Evolutionary conservation across 2,113 vertebrate genomes (phyloP).

Genomic region (Oceanites oceanicus): DNA sequence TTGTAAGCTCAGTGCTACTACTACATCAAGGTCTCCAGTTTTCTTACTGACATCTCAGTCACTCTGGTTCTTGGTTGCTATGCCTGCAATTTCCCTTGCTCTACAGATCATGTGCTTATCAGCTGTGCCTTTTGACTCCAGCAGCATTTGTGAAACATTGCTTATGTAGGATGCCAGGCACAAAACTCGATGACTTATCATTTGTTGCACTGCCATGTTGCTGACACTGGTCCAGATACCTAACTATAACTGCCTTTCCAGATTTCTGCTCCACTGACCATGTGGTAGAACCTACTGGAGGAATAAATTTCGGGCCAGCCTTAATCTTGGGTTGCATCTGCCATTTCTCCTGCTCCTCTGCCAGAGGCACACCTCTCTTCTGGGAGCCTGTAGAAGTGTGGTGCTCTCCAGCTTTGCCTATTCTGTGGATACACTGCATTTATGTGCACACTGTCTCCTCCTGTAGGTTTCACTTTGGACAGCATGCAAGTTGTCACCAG

Average conservation of each 20-base stretch:
- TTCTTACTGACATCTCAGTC: neutral
- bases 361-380: neutral
- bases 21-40: neutral
- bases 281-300: neutral
- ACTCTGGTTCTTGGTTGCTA: neutral
- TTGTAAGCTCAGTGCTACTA: neutral
- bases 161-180: neutral
- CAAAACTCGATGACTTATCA: neutral
- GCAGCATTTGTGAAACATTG: neutral
- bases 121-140: neutral
- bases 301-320: neutral
- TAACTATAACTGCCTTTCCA: neutral
- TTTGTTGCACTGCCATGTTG: neutral
- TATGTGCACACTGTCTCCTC: neutral
- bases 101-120: neutral
- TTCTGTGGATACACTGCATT: neutral
- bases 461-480: neutral
- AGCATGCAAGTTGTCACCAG: neutral
- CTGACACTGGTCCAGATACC: neutral
- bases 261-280: neutral
- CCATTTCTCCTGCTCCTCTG: neutral
- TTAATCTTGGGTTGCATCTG: neutral
- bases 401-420: neutral
- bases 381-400: neutral
- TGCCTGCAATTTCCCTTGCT: neutral